Base-by-base conservation (phyloP, 2,113 vertebrate genomes). In the Philantomba maxwellii region DNA sequence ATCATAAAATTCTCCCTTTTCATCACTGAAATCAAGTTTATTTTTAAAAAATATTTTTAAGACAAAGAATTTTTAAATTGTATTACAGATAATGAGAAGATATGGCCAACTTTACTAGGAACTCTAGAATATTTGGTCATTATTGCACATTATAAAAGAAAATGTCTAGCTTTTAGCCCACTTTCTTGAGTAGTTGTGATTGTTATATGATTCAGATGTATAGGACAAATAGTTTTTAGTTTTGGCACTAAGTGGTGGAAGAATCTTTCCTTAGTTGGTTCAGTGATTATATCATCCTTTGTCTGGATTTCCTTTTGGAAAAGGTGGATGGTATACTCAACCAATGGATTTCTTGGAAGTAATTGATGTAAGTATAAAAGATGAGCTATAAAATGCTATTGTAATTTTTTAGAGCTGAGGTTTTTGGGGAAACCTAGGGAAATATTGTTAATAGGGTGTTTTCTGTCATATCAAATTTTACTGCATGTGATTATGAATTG, bases 41-140 rank as follows among this genome's bases (percentile, higher is more conserved):
- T 62, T 89, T 97, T 94, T 75, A 60, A 93, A 60, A 17, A 62
- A 25, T 86, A 91, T 45, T 82, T 96, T 95, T 92, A 94, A 95
- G 94, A 64, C 90, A 82, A 93, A 95, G 5, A 1, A 5, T 57
- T 78, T 94, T 92, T 80, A 78, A 93, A 53, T 88, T 93, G 2
- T 45, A 17, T 91, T 89, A 57, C 43, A 47, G 53, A 36, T 85
- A 28, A n/a, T 87, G 81, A 87, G 77, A 43, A 60, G 53, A 81
- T 93, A 51, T 93, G 36, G 5, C 47, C 78, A 57, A 26, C 45
- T 95, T 95, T 89, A 60, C 73, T 73, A 85, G 78, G n/a, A 62
- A 6, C 58, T 87, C 16, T 78, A 73, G 66, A 73, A 53, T 94
- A 91, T 92, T 89, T 94, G 64, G 12, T 87, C 62, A 2, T 60